These are phyloP conservation scores for Molothrus aeneus DNA, from an alignment of 2,797 vertebrate species.

Conservation along the genomic window DNA sequence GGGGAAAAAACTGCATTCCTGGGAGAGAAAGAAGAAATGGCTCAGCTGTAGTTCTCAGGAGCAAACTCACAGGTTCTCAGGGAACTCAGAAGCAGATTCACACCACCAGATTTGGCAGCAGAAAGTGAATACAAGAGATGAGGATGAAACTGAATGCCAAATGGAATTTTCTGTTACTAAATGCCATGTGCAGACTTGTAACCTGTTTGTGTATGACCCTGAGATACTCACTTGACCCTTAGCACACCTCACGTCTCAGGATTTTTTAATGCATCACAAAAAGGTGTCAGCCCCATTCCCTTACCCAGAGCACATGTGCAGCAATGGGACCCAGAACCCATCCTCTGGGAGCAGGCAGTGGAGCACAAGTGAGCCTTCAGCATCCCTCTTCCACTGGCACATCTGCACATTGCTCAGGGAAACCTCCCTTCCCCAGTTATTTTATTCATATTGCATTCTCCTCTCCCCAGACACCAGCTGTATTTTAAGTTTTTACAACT, in stretches of 20 bases:
- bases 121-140: background rate
- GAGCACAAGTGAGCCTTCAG: background rate
- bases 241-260: background rate
- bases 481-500: background rate
- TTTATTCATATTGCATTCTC: background rate
- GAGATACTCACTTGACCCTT: background rate
- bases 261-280: background rate
- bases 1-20: background rate
- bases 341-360: background rate
- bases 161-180: background rate
- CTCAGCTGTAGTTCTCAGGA: background rate
- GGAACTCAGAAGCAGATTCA: background rate
- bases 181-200: background rate
- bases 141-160: background rate
- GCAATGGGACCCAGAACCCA: background rate
- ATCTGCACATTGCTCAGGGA: background rate
- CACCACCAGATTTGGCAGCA: fast-evolving
- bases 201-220: background rate
- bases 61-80: background rate
- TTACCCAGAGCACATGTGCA: fast-evolving
- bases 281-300: background rate
- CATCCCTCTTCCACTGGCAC: background rate
- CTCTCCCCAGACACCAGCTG: background rate
- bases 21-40: background rate
- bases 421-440: background rate